Base-by-base conservation (phyloP, 92 coral and sea anemone species). In the Zoanthus gigantus region DNA sequence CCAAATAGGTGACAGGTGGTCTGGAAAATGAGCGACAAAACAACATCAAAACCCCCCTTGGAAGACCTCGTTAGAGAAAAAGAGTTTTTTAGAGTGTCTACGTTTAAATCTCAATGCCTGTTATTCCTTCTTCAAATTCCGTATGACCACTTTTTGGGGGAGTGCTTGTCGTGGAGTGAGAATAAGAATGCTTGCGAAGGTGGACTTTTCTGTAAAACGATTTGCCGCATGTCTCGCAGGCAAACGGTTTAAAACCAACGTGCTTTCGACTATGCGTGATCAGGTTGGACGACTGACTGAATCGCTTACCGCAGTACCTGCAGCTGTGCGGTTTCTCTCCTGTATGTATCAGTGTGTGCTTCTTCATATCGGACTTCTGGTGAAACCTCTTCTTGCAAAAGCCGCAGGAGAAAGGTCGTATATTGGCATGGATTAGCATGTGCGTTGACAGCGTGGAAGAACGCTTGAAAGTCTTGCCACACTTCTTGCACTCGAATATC, bases 351-450 rank as follows among this genome's bases (percentile, higher is more conserved):
- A 94, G 92, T 57, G 97, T 92, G 84, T 96, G 98, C 15, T 96
- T 96, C 90, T 96, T 96, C 98, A 96, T 96, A 94, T 96, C 98
- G 0, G 98, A 94, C 83, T 96, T 96, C 91, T 96, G 98, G 66
- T 96, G 98, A 74, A 96, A 96, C 81, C 98, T 88, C 89, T 96
- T 96, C 48, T 93, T 96, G 58, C 98, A 96, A 85, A 87, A 96
- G 68, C 88, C 93, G 71, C 98, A 96, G 9, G 98, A 90, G 80
- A 96, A 96, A 42, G 98, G 98, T 75, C 98, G 90, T 90, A 95
- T 94, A 67, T 96, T 98, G 15, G 98, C 97, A 76, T 96, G 98
- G 65, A 96, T 96, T 44, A 96, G 82, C 98, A 96, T 96, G 50
- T 96, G 98, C 29, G 98, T 96, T 30, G 98, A 96, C 17, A 96